Conservation (phyloP, 1,140 invertebrate genomes). For the Cepaea nemoralis region DNA sequence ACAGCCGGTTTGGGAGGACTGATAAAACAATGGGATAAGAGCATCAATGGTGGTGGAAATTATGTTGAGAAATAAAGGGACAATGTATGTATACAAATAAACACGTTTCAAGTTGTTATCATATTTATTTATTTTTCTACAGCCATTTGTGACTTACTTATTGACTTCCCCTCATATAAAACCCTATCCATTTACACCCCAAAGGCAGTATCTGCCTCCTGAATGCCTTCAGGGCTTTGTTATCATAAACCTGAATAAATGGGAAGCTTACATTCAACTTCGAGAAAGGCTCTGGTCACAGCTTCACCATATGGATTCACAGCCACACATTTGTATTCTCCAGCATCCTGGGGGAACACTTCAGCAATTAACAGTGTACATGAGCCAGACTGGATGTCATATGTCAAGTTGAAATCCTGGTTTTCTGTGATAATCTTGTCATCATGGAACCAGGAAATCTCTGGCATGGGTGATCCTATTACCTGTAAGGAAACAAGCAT, state of each 20-base stretch:
- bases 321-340: slow-evolving; percentile 92
- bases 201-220: too few species aligned
- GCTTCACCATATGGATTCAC: slow-evolving; percentile 92
- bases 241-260: background rate
- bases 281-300: slow-evolving; percentile 80
- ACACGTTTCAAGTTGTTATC: too few species aligned
- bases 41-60: too few species aligned
- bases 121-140: too few species aligned
- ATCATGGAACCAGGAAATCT: slow-evolving; percentile 76
- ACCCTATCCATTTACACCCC: too few species aligned
- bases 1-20: too few species aligned
- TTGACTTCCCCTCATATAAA: too few species aligned
- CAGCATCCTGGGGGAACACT: slow-evolving; percentile 91
- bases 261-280: slow-evolving; percentile 78
- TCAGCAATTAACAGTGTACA: slow-evolving; percentile 67
- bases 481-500: slow-evolving; percentile 41
- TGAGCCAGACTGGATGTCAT: slow-evolving; percentile 60
- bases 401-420: slow-evolving; percentile 67
- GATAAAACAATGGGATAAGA: too few species aligned
- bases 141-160: too few species aligned
- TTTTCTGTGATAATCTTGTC: slow-evolving; percentile 80
- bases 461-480: slow-evolving; percentile 59
- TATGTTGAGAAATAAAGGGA: too few species aligned
- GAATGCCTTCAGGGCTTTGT: too few species aligned
- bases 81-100: too few species aligned